Percentiles rank a stretch among this genome's conserved stretches.
Evolutionary conservation across 1,140 invertebrate genomes (phyloP).

Genomic region (Carcinoscorpius rotundicauda): DNA sequence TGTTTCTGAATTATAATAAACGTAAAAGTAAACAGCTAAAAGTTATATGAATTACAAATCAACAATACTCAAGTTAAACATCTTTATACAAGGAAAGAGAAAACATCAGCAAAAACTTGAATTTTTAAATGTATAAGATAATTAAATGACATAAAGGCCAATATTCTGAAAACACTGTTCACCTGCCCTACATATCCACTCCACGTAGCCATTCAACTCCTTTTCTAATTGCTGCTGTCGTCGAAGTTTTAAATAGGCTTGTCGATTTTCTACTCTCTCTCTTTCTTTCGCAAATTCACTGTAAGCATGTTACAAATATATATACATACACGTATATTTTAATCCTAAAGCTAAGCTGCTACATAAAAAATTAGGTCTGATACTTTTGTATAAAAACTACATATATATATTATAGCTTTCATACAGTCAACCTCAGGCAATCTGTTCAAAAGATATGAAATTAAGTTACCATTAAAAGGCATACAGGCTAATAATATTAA

Average conservation of each 20-base stretch:
- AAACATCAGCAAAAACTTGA: neutral
- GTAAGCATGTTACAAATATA: constrained; percentile 24
- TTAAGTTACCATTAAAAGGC: neutral
- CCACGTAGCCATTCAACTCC: constrained; percentile 98
- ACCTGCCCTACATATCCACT: constrained; percentile 99
- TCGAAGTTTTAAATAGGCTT: constrained; percentile 98
- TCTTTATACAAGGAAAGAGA: constrained; percentile 53
- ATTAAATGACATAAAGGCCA: neutral
- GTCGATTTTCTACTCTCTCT: constrained; percentile 99
- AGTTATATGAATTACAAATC: neutral
- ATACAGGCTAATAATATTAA: no score
- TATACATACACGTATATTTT: neutral
- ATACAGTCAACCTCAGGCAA: neutral
- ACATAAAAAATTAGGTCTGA: neutral
- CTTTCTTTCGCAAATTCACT: constrained; percentile 99
- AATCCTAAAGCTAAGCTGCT: neutral
- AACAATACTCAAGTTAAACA: constrained; percentile 67
- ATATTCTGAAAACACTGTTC: constrained; percentile 28
- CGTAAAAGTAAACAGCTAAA: neutral
- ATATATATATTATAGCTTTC: neutral
- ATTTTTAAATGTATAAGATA: neutral
- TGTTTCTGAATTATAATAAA: neutral
- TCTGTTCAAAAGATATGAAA: neutral
- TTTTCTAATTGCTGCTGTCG: constrained; percentile 97
- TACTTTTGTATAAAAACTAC: neutral